A percentile compares a stretch with the other conserved stretches of the same genome.
These are phyloP conservation scores for Danio choprae DNA, from an alignment of 2,797 vertebrate species.

Conservation along the genomic window DNA sequence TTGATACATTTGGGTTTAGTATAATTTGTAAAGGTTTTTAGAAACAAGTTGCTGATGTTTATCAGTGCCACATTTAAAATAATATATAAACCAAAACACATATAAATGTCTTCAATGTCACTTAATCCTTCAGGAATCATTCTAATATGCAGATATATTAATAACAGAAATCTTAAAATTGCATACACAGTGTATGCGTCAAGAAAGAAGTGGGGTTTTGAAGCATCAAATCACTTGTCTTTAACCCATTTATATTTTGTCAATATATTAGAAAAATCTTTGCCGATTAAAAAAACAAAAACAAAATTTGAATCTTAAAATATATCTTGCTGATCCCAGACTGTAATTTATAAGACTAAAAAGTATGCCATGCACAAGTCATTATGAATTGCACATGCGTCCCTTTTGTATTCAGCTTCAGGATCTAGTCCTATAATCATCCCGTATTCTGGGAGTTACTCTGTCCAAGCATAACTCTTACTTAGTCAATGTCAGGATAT, in stretches of 20 bases:
- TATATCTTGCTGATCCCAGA: too few species aligned
- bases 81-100: not conserved
- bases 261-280: too few species aligned
- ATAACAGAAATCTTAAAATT: too few species aligned
- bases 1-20: too few species aligned
- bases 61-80: not conserved
- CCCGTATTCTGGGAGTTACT: not conserved
- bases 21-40: too few species aligned
- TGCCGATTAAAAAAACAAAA: too few species aligned
- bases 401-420: not conserved
- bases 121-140: not conserved
- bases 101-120: not conserved
- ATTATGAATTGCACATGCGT: not conserved
- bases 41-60: too few species aligned
- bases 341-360: not conserved
- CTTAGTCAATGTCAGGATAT: conserved; percentile 56
- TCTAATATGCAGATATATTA: not conserved
- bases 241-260: too few species aligned
- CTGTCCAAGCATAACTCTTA: not conserved
- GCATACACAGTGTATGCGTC: too few species aligned
- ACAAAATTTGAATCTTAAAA: too few species aligned
- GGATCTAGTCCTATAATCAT: not conserved
- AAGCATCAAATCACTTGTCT: too few species aligned
- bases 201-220: too few species aligned
- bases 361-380: not conserved